phyloP scores from a whole-genome alignment of 2,888 invertebrate species.

The Thecophora atra region DNA sequence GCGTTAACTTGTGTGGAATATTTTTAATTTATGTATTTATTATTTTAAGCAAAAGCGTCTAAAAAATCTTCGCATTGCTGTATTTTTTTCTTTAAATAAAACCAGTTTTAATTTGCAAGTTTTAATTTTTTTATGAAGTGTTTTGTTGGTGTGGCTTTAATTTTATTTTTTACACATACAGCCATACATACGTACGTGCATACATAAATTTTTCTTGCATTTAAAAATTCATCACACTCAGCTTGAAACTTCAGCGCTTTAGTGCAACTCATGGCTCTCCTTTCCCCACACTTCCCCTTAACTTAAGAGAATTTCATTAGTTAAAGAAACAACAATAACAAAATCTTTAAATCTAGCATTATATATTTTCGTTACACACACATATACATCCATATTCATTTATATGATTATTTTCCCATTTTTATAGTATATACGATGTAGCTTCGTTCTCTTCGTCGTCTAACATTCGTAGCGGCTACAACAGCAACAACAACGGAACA shows the following conservation, averaged over 20 bases:
- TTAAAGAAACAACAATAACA: neutral
- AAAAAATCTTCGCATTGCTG: neutral
- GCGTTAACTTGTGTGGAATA: neutral
- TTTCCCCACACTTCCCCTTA: neutral
- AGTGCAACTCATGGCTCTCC: neutral
- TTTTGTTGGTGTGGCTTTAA: neutral
- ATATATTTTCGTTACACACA: conserved; percentile 6
- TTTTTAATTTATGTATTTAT: neutral
- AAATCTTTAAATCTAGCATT: neutral
- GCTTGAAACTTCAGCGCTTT: neutral
- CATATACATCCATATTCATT: conserved; percentile 5
- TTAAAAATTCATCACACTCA: conserved; percentile 9
- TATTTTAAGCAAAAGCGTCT: neutral
- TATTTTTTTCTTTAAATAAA: neutral
- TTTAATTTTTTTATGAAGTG: neutral
- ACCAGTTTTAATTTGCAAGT: conserved; percentile 13
- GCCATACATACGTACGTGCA: conserved; percentile 10
- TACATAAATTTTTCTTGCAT: conserved; percentile 18
- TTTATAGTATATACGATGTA: neutral
- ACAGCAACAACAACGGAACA: neutral
- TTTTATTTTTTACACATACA: conserved; percentile 15
- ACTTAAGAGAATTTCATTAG: neutral
- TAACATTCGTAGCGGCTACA: neutral
- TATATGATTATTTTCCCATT: neutral
- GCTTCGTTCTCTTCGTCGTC: neutral